These are phyloP conservation scores for Cheilosia urbana DNA, from an alignment of 2,888 invertebrate genomes.

Conservation along the genomic window DNA sequence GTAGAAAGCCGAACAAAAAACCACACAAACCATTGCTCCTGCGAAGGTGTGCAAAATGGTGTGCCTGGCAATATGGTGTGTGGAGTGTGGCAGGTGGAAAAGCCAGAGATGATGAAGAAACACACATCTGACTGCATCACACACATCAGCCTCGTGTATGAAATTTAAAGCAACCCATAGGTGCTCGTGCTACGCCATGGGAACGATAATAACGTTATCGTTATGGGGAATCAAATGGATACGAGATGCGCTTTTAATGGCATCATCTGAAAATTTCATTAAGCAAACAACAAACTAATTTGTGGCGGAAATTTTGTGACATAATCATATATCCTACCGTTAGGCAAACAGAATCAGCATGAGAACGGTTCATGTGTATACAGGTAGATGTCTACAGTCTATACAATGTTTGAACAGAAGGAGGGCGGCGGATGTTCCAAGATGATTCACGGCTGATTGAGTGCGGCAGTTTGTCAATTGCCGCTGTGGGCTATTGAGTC, in stretches of 20 bases:
- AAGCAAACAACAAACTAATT: constrained; percentile 75
- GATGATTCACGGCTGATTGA: constrained; percentile 67
- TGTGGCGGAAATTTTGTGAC: constrained; percentile 73
- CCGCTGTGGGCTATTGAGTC: constrained; percentile 63
- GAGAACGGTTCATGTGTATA: background rate
- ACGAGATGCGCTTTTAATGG: constrained; percentile 75
- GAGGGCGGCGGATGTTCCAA: constrained; percentile 22
- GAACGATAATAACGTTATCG: constrained; percentile 72
- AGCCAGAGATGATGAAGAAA: constrained; percentile 30
- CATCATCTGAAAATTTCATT: constrained; percentile 75
- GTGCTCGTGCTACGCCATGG: constrained; percentile 13
- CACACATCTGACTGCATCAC: background rate
- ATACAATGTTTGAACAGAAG: constrained; percentile 5
- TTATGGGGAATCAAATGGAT: constrained; percentile 72
- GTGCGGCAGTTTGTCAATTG: constrained; percentile 69
- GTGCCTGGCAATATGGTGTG: background rate
- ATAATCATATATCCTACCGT: constrained; percentile 63
- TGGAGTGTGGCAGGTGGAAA: constrained; percentile 39
- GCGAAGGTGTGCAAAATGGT: constrained; percentile 33
- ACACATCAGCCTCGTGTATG: constrained; percentile 1
- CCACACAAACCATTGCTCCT: background rate
- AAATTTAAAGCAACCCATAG: constrained; percentile 43
- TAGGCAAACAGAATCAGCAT: constrained; percentile 37
- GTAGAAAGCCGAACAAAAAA: background rate
- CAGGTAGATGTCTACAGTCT: background rate